Evolutionary conservation across 2,888 invertebrate species (phyloP), one percentile per base, ranked within the genome.

Genomic region (Sinotaia quadrata): DNA sequence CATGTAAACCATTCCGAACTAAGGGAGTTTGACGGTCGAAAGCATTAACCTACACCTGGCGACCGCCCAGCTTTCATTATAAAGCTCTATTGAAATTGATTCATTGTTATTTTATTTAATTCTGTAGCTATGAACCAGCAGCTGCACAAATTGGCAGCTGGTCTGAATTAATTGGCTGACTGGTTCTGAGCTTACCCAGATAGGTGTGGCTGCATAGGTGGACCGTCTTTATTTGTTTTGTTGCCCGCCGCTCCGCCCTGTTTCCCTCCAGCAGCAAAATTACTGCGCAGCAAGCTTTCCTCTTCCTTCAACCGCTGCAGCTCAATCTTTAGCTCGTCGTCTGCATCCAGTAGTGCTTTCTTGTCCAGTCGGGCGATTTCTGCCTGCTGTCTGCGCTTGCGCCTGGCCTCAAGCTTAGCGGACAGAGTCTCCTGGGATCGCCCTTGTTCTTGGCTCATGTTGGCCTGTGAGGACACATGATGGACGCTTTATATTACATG

Each of bases 331-430:
- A 74, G 74, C 51, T 79, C 75, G 12, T 75, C 69, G 61, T 82
- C 80, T 4, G 77, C 74, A 24, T 84, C 82, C 47, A 81, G 67
- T 51, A 79, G 77, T 52, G 75, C 72, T 24, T 78, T 69, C 75
- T 82, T 83, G 60, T 80, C 78, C 29, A 84, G 71, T 60, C 77
- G 76, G 21, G 83, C 81, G 29, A 75, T 74, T 52, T 78, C 81
- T 0, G 78, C 76, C 5, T 79, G 83, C 8, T 80, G 71, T 1
- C 79, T 72, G 56, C 79, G 77, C 61, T 83, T 79, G 47, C 79
- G 76, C n/a, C 85, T 74, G 0, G 85, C 84, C 18, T 81, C 84
- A 24, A 85, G 76, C 56, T 83, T 84, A 12, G 82, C 78, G 51
- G 77, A 60, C 18, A 86, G 75, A 0, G 81, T 74, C 5, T 75